Percentiles rank a stretch among this genome's conserved stretches.
Conservation (phyloP, 2,113 vertebrate genomes). For the Megaceryle maxima region DNA sequence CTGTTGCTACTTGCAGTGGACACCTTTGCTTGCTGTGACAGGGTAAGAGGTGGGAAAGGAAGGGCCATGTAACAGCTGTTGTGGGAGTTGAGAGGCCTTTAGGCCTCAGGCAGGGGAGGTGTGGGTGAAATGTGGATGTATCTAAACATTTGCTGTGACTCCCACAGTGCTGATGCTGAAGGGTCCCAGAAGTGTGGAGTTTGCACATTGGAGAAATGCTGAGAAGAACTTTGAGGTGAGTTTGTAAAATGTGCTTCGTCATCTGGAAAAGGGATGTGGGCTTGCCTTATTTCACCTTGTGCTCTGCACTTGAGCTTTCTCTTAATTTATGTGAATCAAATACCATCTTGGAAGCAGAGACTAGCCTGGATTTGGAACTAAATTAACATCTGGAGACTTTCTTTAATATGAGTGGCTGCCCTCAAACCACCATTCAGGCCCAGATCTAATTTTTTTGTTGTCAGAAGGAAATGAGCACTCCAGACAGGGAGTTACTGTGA, state of each 20-base stretch:
- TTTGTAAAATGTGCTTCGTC: not conserved
- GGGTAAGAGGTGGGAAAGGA: not conserved
- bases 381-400: not conserved
- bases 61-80: not conserved
- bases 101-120: not conserved
- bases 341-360: not conserved
- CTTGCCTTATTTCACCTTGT: not conserved
- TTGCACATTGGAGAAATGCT: not conserved
- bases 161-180: not conserved
- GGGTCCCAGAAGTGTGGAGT: not conserved
- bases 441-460: not conserved
- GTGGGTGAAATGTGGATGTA: not conserved
- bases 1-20: not conserved
- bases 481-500: not conserved
- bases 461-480: not conserved
- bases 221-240: not conserved
- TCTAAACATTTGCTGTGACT: accelerated
- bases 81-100: not conserved
- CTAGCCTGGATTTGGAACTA: not conserved
- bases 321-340: not conserved
- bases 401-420: not conserved
- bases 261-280: not conserved
- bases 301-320: not conserved
- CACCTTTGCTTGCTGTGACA: not conserved
- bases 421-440: not conserved